Conservation (phyloP, 1,140 invertebrate species). For the Nephila pilipes region DNA sequence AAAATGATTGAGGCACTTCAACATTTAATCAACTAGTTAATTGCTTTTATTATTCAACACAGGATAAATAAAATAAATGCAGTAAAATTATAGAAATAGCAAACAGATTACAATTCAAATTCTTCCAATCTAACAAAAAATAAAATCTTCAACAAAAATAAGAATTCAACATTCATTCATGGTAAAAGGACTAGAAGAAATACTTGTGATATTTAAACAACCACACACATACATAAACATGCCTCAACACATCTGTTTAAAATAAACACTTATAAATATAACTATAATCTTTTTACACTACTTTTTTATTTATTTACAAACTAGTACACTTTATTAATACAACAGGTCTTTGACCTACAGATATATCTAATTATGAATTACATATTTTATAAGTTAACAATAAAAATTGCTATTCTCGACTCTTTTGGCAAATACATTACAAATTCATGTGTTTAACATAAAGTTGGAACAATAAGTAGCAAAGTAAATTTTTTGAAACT, state of each 20-base stretch:
- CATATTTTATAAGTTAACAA: neutral
- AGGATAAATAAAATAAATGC: no score
- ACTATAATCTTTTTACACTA: neutral
- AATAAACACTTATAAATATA: neutral
- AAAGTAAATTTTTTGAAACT: neutral
- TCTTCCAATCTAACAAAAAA: no score
- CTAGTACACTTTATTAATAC: neutral
- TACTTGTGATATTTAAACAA: neutral
- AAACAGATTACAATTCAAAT: no score
- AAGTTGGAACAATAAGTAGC: neutral
- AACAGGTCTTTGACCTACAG: neutral
- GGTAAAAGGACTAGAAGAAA: slow-evolving; percentile 7
- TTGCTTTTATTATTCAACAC: no score
- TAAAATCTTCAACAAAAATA: no score
- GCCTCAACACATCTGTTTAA: neutral
- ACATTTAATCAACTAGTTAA: no score
- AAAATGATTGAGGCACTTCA: no score
- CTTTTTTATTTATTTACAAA: slow-evolving; percentile 27
- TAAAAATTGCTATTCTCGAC: neutral
- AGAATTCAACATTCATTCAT: no score
- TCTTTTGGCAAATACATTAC: neutral
- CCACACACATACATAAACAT: slow-evolving; percentile 4
- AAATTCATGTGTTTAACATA: neutral
- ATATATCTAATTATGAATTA: neutral
- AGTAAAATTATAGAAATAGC: no score